These are phyloP conservation scores for Magallana angulata DNA, from an alignment of 1,140 invertebrate genomes.

Conservation along the genomic window DNA sequence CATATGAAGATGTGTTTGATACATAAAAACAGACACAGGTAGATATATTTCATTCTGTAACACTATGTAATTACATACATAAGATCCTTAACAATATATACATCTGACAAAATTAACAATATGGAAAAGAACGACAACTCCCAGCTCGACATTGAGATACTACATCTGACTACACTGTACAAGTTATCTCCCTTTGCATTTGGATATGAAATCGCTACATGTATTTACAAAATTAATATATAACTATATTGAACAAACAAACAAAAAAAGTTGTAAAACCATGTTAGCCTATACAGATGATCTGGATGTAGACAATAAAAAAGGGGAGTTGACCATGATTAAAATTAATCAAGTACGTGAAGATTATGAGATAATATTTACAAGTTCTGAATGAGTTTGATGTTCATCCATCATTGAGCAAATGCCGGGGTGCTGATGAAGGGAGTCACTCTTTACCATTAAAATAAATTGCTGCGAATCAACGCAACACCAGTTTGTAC, in stretches of 20 bases:
- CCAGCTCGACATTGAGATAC: not conserved
- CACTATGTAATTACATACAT: not conserved
- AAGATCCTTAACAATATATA: conserved; percentile 17
- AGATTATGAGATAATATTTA: not conserved
- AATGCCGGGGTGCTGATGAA: not conserved
- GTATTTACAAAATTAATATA: not conserved
- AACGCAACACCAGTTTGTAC: no score
- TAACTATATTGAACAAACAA: no score
- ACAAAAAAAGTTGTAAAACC: no score
- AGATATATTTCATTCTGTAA: not conserved
- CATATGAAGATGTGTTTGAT: not conserved
- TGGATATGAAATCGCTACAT: not conserved
- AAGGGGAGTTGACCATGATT: no score
- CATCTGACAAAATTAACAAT: conserved; percentile 13
- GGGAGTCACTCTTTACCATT: not conserved
- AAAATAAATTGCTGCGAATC: no score
- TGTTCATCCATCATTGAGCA: not conserved
- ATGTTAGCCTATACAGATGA: no score
- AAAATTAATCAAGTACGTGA: not conserved
- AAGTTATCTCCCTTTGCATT: not conserved
- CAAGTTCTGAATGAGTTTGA: not conserved
- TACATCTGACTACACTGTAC: not conserved
- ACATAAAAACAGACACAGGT: not conserved
- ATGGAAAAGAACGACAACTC: not conserved
- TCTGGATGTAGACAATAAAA: no score